These are phyloP conservation scores for Eretmochelys imbricata DNA, from an alignment of 2,113 vertebrate genomes.

Conservation along the genomic window DNA sequence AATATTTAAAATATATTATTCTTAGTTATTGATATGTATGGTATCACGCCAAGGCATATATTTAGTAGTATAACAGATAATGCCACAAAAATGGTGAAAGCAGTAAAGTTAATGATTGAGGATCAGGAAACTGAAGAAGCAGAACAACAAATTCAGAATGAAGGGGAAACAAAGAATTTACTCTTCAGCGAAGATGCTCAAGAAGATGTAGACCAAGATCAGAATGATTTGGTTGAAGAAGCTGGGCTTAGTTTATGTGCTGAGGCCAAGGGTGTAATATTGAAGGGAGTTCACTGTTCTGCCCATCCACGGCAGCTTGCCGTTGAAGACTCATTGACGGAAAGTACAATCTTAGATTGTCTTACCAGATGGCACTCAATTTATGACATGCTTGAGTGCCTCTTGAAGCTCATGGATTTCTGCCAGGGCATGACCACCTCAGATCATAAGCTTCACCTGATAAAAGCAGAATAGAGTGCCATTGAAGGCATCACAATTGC, in stretches of 20 bases:
- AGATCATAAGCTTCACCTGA: too few relatives aligned
- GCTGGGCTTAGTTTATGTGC: neutral
- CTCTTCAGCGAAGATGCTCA: neutral
- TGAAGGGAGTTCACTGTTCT: neutral
- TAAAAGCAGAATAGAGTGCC: too few relatives aligned
- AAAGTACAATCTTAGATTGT: neutral
- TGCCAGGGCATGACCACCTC: neutral
- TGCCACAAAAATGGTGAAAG: neutral
- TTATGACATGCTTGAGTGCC: neutral
- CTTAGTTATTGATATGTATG: neutral
- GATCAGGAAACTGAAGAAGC: neutral
- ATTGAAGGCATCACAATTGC: too few relatives aligned
- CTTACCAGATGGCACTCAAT: neutral
- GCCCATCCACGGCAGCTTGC: neutral
- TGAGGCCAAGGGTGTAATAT: neutral
- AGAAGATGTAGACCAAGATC: neutral
- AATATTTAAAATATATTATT: too few relatives aligned
- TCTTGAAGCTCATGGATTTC: neutral
- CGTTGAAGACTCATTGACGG: neutral
- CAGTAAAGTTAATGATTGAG: neutral
- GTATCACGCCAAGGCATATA: neutral
- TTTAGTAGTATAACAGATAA: neutral
- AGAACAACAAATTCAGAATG: neutral
- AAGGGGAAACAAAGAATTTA: neutral
- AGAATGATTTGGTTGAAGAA: neutral